These are phyloP conservation scores for Poecilia gillii DNA, from an alignment of 2,797 vertebrate genomes.

Conservation along the genomic window DNA sequence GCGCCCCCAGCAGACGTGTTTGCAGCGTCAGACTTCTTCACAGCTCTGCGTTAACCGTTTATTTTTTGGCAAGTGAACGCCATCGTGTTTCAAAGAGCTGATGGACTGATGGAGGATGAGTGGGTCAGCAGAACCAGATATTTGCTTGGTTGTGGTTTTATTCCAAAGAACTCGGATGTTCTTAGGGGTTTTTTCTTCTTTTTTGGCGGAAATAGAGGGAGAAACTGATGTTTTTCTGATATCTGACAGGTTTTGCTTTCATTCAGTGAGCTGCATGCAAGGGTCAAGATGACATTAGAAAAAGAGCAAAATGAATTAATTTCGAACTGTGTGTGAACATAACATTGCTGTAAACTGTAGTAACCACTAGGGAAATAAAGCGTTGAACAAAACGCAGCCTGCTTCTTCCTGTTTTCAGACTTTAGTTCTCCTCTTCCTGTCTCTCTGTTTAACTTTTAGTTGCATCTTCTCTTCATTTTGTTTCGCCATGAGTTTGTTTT, in stretches of 20 bases:
- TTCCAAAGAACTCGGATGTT: conserved; percentile 41
- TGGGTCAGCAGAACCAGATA: conserved; percentile 25
- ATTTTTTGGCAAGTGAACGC: conserved; percentile 12
- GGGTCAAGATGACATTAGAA: conserved; percentile 11
- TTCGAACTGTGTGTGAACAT: conserved; percentile 88
- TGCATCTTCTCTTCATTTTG: conserved; percentile 71
- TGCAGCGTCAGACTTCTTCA: conserved; percentile 36
- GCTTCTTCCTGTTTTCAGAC: conserved; percentile 78
- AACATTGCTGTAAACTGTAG: conserved; percentile 95
- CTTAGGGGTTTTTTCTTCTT: conserved; percentile 7
- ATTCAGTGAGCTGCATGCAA: conserved; percentile 20
- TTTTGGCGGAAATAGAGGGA: background rate
- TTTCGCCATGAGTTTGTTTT: conserved; percentile 91
- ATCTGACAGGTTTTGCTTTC: conserved; percentile 17
- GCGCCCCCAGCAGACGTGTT: conserved; percentile 38
- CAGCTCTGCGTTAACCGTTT: conserved; percentile 31
- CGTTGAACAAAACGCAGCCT: conserved; percentile 79
- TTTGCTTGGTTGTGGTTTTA: conserved; percentile 24
- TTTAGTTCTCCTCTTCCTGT: conserved; percentile 15
- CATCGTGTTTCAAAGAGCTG: background rate
- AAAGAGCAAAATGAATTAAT: conserved; percentile 82
- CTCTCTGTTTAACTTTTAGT: conserved; percentile 24
- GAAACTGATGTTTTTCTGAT: conserved; percentile 6
- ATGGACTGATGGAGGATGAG: conserved; percentile 18
- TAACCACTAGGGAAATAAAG: conserved; percentile 91